Conservation (phyloP, 2,888 invertebrate genomes). For the Dicranocentrus wangi region DNA sequence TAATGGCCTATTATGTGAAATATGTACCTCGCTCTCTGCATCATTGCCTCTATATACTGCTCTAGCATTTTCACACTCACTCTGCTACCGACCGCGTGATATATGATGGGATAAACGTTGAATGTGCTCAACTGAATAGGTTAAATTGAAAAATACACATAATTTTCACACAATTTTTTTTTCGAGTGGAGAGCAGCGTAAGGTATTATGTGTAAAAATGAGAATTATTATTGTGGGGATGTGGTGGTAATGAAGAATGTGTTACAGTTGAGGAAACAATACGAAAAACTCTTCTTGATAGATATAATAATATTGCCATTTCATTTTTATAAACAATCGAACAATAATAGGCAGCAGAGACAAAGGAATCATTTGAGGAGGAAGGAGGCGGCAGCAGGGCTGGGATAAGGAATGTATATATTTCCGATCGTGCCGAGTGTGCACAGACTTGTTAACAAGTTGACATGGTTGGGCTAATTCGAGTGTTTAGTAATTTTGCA, state of each 20-base stretch:
- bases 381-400: background rate
- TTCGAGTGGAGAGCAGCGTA: background rate
- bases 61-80: too few species aligned
- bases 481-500: too few species aligned
- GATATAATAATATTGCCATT: background rate
- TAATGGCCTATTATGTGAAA: slow-evolving; percentile 14
- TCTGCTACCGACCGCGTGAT: too few species aligned
- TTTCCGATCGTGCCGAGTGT: background rate
- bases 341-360: too few species aligned
- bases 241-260: slow-evolving; percentile 8
- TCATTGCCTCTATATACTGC: too few species aligned
- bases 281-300: background rate
- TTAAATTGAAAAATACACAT: slow-evolving; percentile 15
- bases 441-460: too few species aligned
- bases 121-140: background rate
- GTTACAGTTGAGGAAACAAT: slow-evolving; percentile 46
- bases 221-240: background rate
- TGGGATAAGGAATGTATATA: background rate
- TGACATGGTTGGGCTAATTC: too few species aligned
- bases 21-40: too few species aligned
- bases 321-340: background rate
- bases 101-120: too few species aligned
- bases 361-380: background rate
- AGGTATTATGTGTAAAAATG: background rate
- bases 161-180: slow-evolving; percentile 11